These are phyloP conservation scores for Zhuqinia jingwanae DNA, from an alignment of 2,888 invertebrate genomes.

Conservation along the genomic window DNA sequence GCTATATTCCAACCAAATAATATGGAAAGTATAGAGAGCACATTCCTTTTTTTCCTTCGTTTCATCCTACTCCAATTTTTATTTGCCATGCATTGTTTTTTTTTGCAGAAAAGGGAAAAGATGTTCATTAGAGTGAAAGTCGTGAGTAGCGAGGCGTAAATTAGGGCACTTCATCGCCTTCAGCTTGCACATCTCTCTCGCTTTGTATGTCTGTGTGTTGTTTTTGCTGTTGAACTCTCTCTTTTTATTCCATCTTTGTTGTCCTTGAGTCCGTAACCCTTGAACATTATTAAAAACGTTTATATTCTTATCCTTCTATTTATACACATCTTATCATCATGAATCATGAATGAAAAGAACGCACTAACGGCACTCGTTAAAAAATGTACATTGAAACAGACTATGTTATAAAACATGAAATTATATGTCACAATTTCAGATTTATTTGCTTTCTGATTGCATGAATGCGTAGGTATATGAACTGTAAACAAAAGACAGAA, in stretches of 20 bases:
- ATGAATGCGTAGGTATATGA: too few species aligned
- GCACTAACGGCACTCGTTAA: too few species aligned
- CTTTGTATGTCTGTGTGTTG: not conserved
- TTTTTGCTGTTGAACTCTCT: not conserved
- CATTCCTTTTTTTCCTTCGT: not conserved
- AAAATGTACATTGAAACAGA: too few species aligned
- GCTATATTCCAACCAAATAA: too few species aligned
- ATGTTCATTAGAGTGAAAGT: conserved; percentile 67
- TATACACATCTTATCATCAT: too few species aligned
- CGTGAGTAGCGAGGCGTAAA: conserved; percentile 62
- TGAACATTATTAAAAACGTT: not conserved
- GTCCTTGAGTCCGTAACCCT: conserved; percentile 3
- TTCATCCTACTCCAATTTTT: too few species aligned
- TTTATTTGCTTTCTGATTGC: too few species aligned
- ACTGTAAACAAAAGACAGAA: too few species aligned
- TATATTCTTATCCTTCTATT: too few species aligned
- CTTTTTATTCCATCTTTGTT: conserved; percentile 25
- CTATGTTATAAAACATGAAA: too few species aligned
- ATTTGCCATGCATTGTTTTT: conserved; percentile 51
- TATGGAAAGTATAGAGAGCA: not conserved
- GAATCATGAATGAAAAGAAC: too few species aligned
- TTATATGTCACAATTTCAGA: too few species aligned
- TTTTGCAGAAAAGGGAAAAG: conserved; percentile 19
- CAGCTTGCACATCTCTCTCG: conserved; percentile 24
- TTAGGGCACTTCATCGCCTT: conserved; percentile 67